phyloP scores from a whole-genome alignment of 92 coral and sea anemone genomes.

The Epizoanthus illoricatus region DNA sequence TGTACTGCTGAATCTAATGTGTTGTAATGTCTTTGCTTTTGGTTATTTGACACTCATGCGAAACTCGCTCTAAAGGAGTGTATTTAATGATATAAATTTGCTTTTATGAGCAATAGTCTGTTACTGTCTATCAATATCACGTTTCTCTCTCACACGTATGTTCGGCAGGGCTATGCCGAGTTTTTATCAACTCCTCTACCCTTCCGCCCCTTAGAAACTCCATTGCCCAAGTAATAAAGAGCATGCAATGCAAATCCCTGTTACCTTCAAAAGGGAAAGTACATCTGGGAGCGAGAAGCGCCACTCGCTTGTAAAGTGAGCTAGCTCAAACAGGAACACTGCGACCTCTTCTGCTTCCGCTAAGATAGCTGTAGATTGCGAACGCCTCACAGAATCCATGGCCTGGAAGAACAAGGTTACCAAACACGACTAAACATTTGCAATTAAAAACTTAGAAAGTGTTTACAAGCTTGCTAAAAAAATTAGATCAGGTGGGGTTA shows the following conservation, averaged over 20 bases:
- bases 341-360: constrained; percentile 93
- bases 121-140: neutral
- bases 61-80: neutral
- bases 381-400: constrained; percentile 77
- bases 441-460: too few species aligned
- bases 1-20: too few species aligned
- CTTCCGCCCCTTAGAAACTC: too few species aligned
- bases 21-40: too few species aligned
- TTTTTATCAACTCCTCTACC: too few species aligned
- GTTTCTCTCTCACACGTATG: too few species aligned
- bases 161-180: too few species aligned
- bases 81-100: neutral
- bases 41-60: too few species aligned
- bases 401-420: constrained; percentile 50
- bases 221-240: neutral
- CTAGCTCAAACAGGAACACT: constrained; percentile 82
- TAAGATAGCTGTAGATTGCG: constrained; percentile 68
- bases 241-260: neutral
- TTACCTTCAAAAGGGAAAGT: constrained; percentile 63
- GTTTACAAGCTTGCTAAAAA: too few species aligned
- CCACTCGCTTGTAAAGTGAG: constrained; percentile 86
- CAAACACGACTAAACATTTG: neutral
- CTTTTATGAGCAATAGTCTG: neutral
- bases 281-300: constrained; percentile 90
- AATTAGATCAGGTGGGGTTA: too few species aligned